Percentiles rank a stretch among this genome's conserved stretches.
Conservation (phyloP, 2,113 vertebrate species). For the Corynorhinus townsendii region DNA sequence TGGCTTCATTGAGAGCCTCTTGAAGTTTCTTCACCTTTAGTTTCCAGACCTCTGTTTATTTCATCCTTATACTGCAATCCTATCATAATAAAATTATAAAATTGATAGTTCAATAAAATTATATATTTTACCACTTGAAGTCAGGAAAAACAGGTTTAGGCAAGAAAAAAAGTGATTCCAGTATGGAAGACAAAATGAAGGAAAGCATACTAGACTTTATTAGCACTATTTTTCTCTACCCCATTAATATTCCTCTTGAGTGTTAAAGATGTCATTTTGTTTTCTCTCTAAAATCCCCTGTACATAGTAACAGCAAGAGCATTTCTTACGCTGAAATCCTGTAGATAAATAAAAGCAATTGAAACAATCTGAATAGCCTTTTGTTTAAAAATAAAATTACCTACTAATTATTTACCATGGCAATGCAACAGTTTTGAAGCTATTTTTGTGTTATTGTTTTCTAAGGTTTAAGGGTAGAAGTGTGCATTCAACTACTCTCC, state of each 20-base stretch:
- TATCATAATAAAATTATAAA: neutral
- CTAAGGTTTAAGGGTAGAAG: neutral
- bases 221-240: neutral
- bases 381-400: neutral
- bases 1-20: neutral
- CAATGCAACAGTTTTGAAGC: conserved; percentile 10
- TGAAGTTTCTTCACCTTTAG: neutral
- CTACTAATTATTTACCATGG: conserved; percentile 42
- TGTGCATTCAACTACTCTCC: neutral
- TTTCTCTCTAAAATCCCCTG: neutral
- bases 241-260: conserved; percentile 44
- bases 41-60: neutral
- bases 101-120: neutral
- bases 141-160: neutral
- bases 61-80: neutral
- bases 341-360: conserved; percentile 39
- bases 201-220: neutral
- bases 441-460: neutral
- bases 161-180: neutral
- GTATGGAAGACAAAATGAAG: neutral
- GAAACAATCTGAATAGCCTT: conserved; percentile 45
- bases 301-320: conserved; percentile 53
- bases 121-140: neutral
- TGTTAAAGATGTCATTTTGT: neutral
- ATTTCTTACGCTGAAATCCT: conserved; percentile 45